Evolutionary conservation across 2,797 vertebrate species (phyloP).

Genomic region (Petrocephalus sullivani): DNA sequence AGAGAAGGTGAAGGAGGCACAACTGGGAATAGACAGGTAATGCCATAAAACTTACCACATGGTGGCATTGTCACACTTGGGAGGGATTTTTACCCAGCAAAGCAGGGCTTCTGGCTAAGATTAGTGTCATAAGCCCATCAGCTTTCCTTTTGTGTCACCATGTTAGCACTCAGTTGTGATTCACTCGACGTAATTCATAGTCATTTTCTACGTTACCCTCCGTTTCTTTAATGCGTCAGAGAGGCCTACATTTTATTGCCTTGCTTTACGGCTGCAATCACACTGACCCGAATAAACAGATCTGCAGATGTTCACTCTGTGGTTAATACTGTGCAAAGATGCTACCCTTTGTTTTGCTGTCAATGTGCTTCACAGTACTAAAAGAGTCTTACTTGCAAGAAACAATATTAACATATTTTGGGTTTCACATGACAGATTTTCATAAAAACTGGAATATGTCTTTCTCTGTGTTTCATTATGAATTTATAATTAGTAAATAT

Average conservation of each 20-base stretch:
- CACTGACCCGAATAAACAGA: neutral
- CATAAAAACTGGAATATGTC: neutral
- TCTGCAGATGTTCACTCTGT: neutral
- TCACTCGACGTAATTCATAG: neutral
- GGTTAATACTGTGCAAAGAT: neutral
- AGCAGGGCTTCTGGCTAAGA: neutral
- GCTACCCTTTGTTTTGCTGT: neutral
- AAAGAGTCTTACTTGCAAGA: neutral
- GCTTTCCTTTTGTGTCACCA: neutral
- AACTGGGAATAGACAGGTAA: neutral
- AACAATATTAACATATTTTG: neutral
- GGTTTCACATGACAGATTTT: neutral
- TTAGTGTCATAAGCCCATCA: neutral
- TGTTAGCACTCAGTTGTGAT: neutral
- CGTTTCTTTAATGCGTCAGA: neutral
- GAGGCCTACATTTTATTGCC: neutral
- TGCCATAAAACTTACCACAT: neutral
- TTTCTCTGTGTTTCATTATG: neutral
- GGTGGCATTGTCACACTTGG: constrained; percentile 14
- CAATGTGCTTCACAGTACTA: neutral
- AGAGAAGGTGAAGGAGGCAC: neutral
- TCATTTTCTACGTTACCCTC: neutral
- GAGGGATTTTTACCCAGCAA: neutral
- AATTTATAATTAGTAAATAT: neutral
- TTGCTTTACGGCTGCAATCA: neutral